These are phyloP conservation scores for Cosmia pyralina DNA, from an alignment of 2,888 invertebrate species.

Conservation along the genomic window DNA sequence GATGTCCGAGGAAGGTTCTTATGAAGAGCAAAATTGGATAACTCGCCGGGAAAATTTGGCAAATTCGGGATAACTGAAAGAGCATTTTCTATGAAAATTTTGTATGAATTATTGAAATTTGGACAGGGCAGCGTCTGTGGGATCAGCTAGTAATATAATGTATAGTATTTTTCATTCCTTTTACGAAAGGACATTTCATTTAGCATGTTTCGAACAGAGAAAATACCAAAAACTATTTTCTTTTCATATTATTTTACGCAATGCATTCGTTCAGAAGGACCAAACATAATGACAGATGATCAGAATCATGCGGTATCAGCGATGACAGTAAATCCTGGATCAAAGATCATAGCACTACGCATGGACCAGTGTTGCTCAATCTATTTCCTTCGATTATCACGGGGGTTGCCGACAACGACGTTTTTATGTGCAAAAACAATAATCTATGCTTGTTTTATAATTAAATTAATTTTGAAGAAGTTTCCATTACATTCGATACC, in stretches of 20 bases:
- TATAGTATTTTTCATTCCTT: background rate
- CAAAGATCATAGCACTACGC: conserved; percentile 18
- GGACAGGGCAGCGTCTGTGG: no score
- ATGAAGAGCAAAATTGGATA: no score
- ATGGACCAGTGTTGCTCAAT: conserved; percentile 1
- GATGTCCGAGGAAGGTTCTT: no score
- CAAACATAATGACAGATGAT: background rate
- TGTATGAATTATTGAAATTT: no score
- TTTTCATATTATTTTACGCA: background rate
- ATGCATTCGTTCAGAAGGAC: conserved; percentile 3
- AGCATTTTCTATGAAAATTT: no score
- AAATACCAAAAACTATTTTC: background rate
- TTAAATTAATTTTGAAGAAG: background rate
- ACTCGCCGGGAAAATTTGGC: no score
- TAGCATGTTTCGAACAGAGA: background rate
- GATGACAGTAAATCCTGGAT: conserved; percentile 7
- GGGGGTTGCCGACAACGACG: background rate
- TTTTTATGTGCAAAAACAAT: background rate
- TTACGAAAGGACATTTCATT: background rate
- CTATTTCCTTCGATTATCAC: conserved; percentile 1
- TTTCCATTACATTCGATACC: background rate
- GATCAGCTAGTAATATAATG: no score
- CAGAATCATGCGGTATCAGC: conserved; percentile 16
- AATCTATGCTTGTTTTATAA: background rate
- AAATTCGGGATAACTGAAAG: no score